A percentile compares a stretch with the other conserved stretches of the same genome.
Conservation (phyloP, 2,888 invertebrate species). For the Lordiphosa fenestrarum region DNA sequence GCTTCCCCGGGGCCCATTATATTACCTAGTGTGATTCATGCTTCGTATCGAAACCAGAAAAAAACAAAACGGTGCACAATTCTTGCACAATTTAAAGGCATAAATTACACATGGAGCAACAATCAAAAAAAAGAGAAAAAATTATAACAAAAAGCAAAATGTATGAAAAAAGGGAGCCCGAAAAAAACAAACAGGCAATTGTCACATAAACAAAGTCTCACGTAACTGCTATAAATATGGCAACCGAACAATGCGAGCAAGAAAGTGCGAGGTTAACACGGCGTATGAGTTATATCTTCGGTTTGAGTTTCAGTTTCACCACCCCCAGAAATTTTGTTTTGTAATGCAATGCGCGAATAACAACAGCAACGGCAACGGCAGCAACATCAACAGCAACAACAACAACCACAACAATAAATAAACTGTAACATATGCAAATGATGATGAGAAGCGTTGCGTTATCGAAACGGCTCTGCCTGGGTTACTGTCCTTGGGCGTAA, state of each 20-base stretch:
- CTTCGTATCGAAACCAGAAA: too few relatives aligned
- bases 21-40: background rate
- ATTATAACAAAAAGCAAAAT: constrained; percentile 38
- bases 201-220: constrained; percentile 73
- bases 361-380: constrained; percentile 24
- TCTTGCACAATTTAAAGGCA: constrained; percentile 65
- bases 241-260: constrained; percentile 32
- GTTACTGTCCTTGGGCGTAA: constrained; percentile 45
- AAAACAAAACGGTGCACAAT: constrained; percentile 39
- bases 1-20: constrained; percentile 20
- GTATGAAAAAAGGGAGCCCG: constrained; percentile 36
- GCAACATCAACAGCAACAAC: background rate
- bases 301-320: background rate
- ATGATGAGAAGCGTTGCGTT: constrained; percentile 63
- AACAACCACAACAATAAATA: constrained; percentile 62
- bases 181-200: constrained; percentile 68
- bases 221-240: constrained; percentile 71
- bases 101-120: constrained; percentile 60
- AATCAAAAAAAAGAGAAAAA: constrained; percentile 46
- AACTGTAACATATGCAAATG: constrained; percentile 74
- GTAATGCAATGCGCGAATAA: constrained; percentile 58
- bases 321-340: constrained; percentile 33
- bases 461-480: constrained; percentile 20
- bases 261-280: constrained; percentile 60
- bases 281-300: constrained; percentile 68